Evolutionary conservation across 2,888 invertebrate species (phyloP), one percentile per base, ranked within the genome.

Genomic region (Chironomus riparius): DNA sequence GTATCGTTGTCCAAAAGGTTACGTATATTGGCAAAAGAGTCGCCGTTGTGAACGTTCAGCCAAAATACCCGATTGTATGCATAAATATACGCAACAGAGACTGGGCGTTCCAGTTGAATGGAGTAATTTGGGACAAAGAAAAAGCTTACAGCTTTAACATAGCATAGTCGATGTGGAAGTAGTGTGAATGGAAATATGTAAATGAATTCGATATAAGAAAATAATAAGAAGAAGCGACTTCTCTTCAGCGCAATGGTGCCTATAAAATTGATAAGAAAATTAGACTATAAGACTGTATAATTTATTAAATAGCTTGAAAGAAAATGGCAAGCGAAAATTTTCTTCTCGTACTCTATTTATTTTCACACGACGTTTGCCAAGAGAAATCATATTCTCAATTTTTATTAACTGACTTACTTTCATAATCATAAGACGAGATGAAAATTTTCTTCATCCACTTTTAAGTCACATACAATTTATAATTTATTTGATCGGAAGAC

Each of bases 11-110:
- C 94, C 94, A 0, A 85, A 88, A 79, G 89, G 90, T 65, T 92
- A 88, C 79, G 86, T 90, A 4, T 94, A 90, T 81, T 93, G 92
- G 92, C 87, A 90, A 65, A 88, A 91, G 3, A 93, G 92, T 79
- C 88, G 90, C 82, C 86, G 90, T 80, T 94, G 93, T 81, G 93
- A 94, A 83, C 87, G 87, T 65, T 84, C 85, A 0, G 83, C 85
- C 68, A 87, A 87, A 80, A 83, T 92, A 71, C 86, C 87, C 76
- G 87, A 88, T 80, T 93, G 93, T 78, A 24, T 15, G 15, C n/a
- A 61, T 18, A n/a, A 15, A 18, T 61, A 50, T 48, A 28, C 50
- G 0, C 48, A 69, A 21, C 68, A 69, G 18, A 15, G 76, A 28
- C 56, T 69, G 1, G 79, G 80, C 48, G 80, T 84, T 77, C 84